A percentile compares a stretch with the other conserved stretches of the same genome.
phyloP scores from a whole-genome alignment of 2,113 vertebrate species.

The Peucedramus taeniatus region DNA sequence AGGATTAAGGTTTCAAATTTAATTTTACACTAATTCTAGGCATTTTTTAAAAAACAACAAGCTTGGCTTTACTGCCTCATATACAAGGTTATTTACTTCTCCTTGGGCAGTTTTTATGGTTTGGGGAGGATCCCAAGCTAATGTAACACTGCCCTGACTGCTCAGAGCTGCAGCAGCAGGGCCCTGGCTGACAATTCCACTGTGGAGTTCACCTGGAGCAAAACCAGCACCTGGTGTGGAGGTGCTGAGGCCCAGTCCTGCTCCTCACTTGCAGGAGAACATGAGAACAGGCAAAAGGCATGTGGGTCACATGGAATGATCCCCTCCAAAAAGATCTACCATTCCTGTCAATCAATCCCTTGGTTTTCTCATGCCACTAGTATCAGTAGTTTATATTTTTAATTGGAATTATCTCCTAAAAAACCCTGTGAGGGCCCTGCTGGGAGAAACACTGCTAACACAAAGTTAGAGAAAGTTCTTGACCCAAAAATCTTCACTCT shows the following conservation, averaged over 20 bases:
- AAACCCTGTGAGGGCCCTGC: not conserved
- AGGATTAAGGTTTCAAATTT: constrained; percentile 58
- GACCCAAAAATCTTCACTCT: not conserved
- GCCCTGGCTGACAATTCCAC: not conserved
- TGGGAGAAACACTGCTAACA: not conserved
- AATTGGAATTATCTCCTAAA: not conserved
- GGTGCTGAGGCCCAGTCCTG: not conserved
- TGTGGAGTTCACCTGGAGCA: not conserved
- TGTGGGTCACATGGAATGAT: accelerated
- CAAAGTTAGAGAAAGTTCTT: not conserved
- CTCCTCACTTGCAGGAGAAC: not conserved
- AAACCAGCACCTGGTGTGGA: accelerated
- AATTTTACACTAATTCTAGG: constrained; percentile 60
- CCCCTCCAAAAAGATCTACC: not conserved
- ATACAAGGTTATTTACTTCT: constrained; percentile 32
- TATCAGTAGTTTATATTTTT: not conserved
- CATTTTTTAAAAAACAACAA: constrained; percentile 28
- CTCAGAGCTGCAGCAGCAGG: not conserved
- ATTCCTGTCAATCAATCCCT: not conserved
- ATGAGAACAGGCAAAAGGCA: accelerated
- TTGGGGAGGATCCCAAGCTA: not conserved
- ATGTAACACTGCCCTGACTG: not conserved
- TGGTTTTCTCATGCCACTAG: not conserved
- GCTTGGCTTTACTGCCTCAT: constrained; percentile 40
- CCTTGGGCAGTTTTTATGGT: not conserved